Base-by-base conservation (phyloP, 2,888 invertebrate genomes). In the Lasioglossum villosulum region DNA sequence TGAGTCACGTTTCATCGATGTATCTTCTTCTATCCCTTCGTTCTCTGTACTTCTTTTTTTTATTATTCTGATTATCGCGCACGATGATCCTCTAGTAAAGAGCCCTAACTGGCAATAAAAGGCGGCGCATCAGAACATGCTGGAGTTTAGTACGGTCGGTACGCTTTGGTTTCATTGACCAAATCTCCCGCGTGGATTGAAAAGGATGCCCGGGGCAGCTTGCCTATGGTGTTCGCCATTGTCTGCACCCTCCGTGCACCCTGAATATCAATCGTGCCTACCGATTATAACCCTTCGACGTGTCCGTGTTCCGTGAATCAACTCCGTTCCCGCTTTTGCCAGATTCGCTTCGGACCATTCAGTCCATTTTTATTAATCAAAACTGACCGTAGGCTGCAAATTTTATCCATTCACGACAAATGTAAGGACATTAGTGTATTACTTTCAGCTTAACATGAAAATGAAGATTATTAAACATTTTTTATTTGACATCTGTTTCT, bases 1-100 rank as follows among this genome's bases (percentile, higher is more conserved):
- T 94, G 93, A 94, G 94, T 90, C 89, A 89, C 77, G 59, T 30
- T 48, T 86, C 72, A 80, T 77, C 80, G 78, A 75, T 75, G 72
- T 68, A 63, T 45, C 48, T 79, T 42, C 52, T 30, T 2, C 19
- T 34, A 6, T 34, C 27, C n/a, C n/a, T 59, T 27, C 27, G 4
- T 27, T 23, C 52, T 52, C 52, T 59, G 27, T 59, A n/a, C 3
- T 12, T 1, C 30, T 56, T 68, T 37, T 70, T 8, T 76, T 34
- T 75, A 59, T 70, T 39, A 48, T 16, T 23, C 27, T 70, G 27
- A 27, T 71, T 76, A 27, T 42, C 34, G 68, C 56, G 73, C 27
- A 23, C 70, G 56, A 75, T 37, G 66, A 70, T 70, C 16, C 76
- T 34, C 30, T 23, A 14, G 6, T 75, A 75, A 83, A 81, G 63